Percentiles rank a stretch among this genome's conserved stretches.
Conservation (phyloP, 2,797 vertebrate species). For the Epinephelus malabaricus region DNA sequence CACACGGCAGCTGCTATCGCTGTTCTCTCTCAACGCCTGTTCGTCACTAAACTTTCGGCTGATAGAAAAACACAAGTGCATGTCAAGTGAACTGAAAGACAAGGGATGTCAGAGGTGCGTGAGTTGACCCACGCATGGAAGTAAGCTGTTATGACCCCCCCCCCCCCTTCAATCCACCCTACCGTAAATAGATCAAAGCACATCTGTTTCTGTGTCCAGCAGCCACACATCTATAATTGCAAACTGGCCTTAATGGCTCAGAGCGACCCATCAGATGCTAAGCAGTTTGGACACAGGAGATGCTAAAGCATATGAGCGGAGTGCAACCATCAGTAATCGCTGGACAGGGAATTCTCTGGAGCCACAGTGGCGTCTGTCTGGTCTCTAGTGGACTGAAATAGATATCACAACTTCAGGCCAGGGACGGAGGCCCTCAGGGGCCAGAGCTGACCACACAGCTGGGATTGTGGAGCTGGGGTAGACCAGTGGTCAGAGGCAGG, state of each 20-base stretch:
- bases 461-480: slow-evolving; percentile 57
- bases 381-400: slow-evolving; percentile 86
- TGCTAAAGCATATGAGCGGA: slow-evolving; percentile 81
- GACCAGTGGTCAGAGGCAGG: slow-evolving; percentile 49
- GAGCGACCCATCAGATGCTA: slow-evolving; percentile 82
- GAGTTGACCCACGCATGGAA: slow-evolving; percentile 81
- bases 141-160: slow-evolving; percentile 74
- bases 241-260: slow-evolving; percentile 82
- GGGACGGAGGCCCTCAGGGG: slow-evolving; percentile 70
- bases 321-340: slow-evolving; percentile 73
- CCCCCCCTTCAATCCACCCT: slow-evolving; percentile 51
- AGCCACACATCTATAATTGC: slow-evolving; percentile 86
- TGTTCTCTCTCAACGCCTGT: slow-evolving; percentile 28
- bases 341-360: slow-evolving; percentile 80
- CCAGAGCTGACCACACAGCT: slow-evolving; percentile 75
- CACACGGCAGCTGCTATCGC: slow-evolving; percentile 28
- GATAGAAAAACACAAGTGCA: slow-evolving; percentile 73
- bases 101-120: slow-evolving; percentile 77
- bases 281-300: slow-evolving; percentile 84
- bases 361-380: slow-evolving; percentile 77
- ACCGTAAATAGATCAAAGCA: slow-evolving; percentile 87
- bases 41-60: slow-evolving; percentile 64
- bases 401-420: slow-evolving; percentile 84
- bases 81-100: slow-evolving; percentile 81
- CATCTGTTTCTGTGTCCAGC: slow-evolving; percentile 85